Conservation (phyloP, 2,797 vertebrate genomes). For the Argentina silus region DNA sequence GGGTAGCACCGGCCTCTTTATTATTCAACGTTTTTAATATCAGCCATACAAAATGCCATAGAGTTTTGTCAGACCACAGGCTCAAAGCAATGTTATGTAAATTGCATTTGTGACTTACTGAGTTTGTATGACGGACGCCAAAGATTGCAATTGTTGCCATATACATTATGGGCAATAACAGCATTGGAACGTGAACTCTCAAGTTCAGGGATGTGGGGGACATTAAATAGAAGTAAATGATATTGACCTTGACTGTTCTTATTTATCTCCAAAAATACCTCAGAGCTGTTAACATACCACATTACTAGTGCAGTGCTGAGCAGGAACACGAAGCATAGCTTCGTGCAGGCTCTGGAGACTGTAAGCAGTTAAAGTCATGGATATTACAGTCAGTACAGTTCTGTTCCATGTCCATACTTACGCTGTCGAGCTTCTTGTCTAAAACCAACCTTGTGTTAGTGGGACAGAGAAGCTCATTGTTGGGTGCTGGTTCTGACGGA, state of each 20-base stretch:
- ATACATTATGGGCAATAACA: no score
- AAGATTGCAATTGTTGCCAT: no score
- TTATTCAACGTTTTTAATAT: background rate
- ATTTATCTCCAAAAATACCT: no score
- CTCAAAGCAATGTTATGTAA: background rate
- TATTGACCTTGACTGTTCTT: no score
- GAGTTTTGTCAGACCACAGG: background rate
- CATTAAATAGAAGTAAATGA: no score
- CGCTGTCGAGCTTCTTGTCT: constrained; percentile 47
- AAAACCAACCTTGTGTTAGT: constrained; percentile 71
- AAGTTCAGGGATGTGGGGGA: no score
- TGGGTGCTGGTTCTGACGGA: constrained; percentile 62
- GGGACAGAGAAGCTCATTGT: constrained; percentile 70
- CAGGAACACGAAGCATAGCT: no score
- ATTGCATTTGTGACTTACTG: no score
- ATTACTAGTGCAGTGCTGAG: no score
- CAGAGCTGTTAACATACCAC: no score
- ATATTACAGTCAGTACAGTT: constrained; percentile 49
- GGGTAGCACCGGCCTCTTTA: background rate
- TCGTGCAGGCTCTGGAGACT: background rate
- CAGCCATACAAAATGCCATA: background rate
- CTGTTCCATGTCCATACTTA: constrained; percentile 35
- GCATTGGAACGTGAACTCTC: no score
- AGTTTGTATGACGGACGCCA: no score
- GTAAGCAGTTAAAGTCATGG: constrained; percentile 38